phyloP scores from a whole-genome alignment of 2,797 vertebrate genomes.

The Crypturellus tataupa region DNA sequence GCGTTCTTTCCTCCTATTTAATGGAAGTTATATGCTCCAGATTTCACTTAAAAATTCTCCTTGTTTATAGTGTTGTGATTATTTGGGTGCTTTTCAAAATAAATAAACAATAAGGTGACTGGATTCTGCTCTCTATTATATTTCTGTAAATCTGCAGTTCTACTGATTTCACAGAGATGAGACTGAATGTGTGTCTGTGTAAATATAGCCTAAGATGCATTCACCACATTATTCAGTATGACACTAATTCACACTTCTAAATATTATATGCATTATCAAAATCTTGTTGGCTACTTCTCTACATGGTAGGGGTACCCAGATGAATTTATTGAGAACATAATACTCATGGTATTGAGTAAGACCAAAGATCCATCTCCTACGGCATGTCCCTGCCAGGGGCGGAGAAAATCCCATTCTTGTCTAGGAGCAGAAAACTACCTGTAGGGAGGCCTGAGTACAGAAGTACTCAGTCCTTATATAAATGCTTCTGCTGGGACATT shows the following conservation, averaged over 20 bases:
- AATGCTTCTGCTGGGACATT: not conserved
- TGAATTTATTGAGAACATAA: not conserved
- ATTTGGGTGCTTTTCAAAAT: constrained; percentile 22
- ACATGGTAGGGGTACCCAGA: not conserved
- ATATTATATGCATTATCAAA: not conserved
- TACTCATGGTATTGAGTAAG: not conserved
- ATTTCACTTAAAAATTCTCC: constrained; percentile 12
- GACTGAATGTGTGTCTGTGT: not conserved
- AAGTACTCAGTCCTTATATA: not conserved
- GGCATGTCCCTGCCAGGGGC: not conserved
- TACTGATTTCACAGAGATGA: not conserved
- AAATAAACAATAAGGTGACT: not conserved
- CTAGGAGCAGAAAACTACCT: not conserved
- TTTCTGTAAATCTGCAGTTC: not conserved
- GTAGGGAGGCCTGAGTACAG: not conserved
- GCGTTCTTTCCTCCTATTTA: not conserved
- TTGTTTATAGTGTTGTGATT: not conserved
- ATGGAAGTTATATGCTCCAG: not conserved
- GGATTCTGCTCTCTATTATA: not conserved
- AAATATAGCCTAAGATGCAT: not conserved
- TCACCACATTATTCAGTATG: not conserved
- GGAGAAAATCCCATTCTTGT: not conserved
- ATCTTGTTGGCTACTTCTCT: not conserved
- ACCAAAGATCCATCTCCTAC: not conserved
- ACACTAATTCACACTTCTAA: not conserved